Conservation (phyloP, 2,797 vertebrate genomes). For the Peromyscus nudipes region DNA sequence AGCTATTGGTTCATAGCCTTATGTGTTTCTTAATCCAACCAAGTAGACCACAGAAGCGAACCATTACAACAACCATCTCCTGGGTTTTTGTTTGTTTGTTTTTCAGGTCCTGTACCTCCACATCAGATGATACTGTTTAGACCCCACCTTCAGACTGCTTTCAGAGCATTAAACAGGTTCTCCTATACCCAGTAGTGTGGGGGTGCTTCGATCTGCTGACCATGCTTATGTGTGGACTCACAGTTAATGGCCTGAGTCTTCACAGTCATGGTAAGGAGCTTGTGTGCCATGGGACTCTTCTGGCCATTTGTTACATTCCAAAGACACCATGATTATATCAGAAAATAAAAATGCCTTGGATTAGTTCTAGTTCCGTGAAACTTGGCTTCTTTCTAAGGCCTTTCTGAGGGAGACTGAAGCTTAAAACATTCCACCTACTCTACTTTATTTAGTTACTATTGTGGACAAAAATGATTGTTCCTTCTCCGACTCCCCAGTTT, state of each 20-base stretch:
- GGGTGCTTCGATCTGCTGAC: not conserved
- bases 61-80: not conserved
- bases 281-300: not conserved
- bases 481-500: not conserved
- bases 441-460: not conserved
- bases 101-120: not conserved
- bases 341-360: not conserved
- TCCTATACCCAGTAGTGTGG: not conserved
- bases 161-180: not conserved
- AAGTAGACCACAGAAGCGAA: not conserved
- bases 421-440: not conserved
- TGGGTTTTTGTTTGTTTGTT: not conserved
- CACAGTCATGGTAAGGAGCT: not conserved
- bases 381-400: not conserved
- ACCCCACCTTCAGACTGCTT: not conserved
- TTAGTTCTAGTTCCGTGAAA: not conserved
- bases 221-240: rapidly evolving
- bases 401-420: not conserved
- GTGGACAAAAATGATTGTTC: not conserved
- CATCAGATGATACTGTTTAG: not conserved
- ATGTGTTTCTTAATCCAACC: not conserved
- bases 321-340: not conserved
- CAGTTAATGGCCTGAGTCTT: not conserved
- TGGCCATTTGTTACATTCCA: not conserved
- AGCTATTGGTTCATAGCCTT: not conserved